Evolutionary conservation across 2,888 invertebrate genomes (phyloP), one percentile per base, ranked within the genome.

Genomic region (Microplitis deprimator): DNA sequence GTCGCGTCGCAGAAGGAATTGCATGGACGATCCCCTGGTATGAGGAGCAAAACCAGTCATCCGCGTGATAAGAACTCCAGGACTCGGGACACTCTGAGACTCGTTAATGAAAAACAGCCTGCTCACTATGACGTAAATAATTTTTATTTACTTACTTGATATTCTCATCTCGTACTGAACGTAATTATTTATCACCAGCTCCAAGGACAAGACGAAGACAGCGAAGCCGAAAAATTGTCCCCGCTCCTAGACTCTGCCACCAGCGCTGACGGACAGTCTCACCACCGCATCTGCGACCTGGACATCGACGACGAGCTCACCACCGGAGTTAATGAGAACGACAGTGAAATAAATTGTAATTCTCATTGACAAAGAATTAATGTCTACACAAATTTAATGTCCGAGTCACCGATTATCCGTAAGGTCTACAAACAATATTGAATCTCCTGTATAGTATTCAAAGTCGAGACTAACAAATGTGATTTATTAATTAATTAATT

Each of bases 151-250:
- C 29, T 29, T 29, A 29, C 29, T 29, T 59, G 0, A 20, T 68
- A 38, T 41, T 38, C 20, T 40, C 7, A 72, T n/a, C 59, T 65
- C n/a, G 20, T 68, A 38, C 16, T 64, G 38, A 68, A 16, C n/a
- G 29, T 85, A 83, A 61, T 72, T 73, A 7, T 50, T 65, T 6
- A 17, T 50, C 50, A 13, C 50, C 73, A 87, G 87, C 84, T 84
- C 1, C 87, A 91, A 85, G 92, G 91, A 60, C 90, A 92, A 67
- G 95, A 94, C 85, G 95, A 95, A 82, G 96, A 96, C 87, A 96
- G 96, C 87, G 96, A 96, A 89, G 94, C 94, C 70, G 96, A 96
- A 90, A 94, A 96, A 83, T 90, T 96, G 75, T 96, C 96, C 17
- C 96, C 96, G 17, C 90, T 96, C 50, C 91, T 96, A 29, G 91